A percentile compares a stretch with the other conserved stretches of the same genome.
These are phyloP conservation scores for Drosophila helvetica DNA, from an alignment of 2,888 invertebrate genomes.

Conservation along the genomic window DNA sequence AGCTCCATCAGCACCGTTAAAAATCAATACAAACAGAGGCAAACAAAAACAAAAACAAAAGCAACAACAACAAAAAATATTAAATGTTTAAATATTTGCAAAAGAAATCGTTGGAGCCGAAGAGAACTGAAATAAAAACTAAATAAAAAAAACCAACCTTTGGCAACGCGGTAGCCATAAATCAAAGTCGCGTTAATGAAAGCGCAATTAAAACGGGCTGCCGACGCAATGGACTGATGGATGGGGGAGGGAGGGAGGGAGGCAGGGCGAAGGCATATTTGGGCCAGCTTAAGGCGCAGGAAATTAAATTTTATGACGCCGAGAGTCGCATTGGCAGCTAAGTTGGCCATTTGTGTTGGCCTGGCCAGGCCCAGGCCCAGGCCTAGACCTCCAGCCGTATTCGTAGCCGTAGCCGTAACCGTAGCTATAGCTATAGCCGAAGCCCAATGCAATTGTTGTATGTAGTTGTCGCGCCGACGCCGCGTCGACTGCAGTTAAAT, in stretches of 20 bases:
- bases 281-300: slow-evolving; percentile 78
- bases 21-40: slow-evolving; percentile 71
- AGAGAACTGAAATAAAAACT: slow-evolving; percentile 22
- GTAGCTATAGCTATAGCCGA: background rate
- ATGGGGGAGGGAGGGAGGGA: slow-evolving; percentile 4
- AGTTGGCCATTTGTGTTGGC: slow-evolving; percentile 68
- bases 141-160: slow-evolving; percentile 61
- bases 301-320: slow-evolving; percentile 79
- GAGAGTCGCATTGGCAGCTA: slow-evolving; percentile 62
- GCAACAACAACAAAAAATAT: slow-evolving; percentile 29
- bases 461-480: slow-evolving; percentile 60
- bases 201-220: slow-evolving; percentile 78
- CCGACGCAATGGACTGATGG: slow-evolving; percentile 31
- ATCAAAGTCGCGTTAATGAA: slow-evolving; percentile 81
- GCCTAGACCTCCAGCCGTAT: slow-evolving; percentile 21
- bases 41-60: slow-evolving; percentile 15
- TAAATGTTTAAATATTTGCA: slow-evolving; percentile 79
- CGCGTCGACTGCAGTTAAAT: slow-evolving; percentile 68
- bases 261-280: slow-evolving; percentile 58
- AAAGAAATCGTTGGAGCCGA: slow-evolving; percentile 72
- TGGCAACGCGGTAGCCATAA: slow-evolving; percentile 80
- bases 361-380: slow-evolving; percentile 34
- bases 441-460: slow-evolving; percentile 59
- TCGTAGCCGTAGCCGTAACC: background rate
- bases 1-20: slow-evolving; percentile 52